Conservation (phyloP, 2,888 invertebrate species). For the Epinotia nisella region DNA sequence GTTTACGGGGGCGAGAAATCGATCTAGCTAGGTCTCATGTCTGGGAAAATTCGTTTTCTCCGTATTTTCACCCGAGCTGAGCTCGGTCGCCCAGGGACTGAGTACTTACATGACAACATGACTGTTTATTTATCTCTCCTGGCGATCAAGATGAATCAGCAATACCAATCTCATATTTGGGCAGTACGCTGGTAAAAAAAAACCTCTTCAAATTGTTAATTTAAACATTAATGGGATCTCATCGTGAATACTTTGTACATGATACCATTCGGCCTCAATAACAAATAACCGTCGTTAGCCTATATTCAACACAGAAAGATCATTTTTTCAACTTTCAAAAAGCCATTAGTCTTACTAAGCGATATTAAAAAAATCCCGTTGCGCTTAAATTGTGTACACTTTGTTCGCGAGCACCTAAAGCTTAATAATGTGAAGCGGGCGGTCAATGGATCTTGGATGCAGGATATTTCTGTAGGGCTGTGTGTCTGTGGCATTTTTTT, state of each 20-base stretch:
- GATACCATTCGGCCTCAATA: constrained; percentile 17
- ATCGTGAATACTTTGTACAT: constrained; percentile 8
- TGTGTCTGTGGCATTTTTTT: neutral
- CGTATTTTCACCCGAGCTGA: no score
- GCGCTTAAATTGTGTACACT: constrained; percentile 36
- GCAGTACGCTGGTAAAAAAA: constrained; percentile 5
- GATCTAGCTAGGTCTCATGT: no score
- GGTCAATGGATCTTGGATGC: constrained; percentile 3
- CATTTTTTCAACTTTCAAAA: constrained; percentile 36
- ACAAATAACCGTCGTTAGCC: constrained; percentile 32
- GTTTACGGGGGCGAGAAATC: no score
- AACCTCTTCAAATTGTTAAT: neutral
- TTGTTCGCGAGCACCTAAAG: constrained; percentile 40
- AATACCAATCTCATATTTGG: constrained; percentile 6
- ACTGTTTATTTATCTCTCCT: constrained; percentile 27
- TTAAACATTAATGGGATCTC: constrained; percentile 8
- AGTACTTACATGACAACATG: constrained; percentile 4
- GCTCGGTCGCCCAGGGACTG: no score
- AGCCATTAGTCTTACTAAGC: constrained; percentile 38
- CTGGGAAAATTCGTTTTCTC: no score
- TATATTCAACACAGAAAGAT: constrained; percentile 20
- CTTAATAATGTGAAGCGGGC: constrained; percentile 30
- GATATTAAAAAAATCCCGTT: constrained; percentile 43
- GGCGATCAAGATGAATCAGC: constrained; percentile 36
- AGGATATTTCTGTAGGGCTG: neutral